Percentiles rank a stretch among this genome's conserved stretches.
Conservation (phyloP, 2,113 vertebrate genomes). For the Origma solitaria region DNA sequence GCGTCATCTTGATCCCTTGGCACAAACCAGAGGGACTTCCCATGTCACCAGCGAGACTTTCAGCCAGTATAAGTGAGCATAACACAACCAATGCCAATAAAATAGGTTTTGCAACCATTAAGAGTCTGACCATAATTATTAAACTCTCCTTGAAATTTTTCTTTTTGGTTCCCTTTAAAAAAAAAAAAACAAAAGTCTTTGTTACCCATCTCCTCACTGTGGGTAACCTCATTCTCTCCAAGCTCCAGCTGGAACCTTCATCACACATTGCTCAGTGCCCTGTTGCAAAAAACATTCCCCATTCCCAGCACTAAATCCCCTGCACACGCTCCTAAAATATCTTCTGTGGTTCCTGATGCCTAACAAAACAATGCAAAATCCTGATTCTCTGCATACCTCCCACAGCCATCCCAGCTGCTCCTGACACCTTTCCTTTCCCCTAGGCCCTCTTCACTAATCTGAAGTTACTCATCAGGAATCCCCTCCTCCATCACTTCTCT, state of each 20-base stretch:
- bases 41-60: neutral
- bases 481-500: neutral
- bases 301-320: neutral
- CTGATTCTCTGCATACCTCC: slow-evolving; percentile 32
- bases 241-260: slow-evolving; percentile 44
- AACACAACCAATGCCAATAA: neutral
- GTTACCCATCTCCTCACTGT: neutral
- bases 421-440: slow-evolving; percentile 35
- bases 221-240: slow-evolving; percentile 37
- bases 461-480: slow-evolving; percentile 35
- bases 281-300: slow-evolving; percentile 31
- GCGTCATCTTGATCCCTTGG: neutral
- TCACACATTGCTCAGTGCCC: neutral
- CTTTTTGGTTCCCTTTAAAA: neutral
- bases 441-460: slow-evolving; percentile 11
- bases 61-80: neutral
- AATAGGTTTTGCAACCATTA: neutral
- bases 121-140: neutral
- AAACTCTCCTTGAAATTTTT: neutral
- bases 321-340: slow-evolving; percentile 37
- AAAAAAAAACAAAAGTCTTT: neutral
- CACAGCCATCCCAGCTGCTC: slow-evolving; percentile 51
- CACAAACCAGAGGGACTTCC: neutral
- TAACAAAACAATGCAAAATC: slow-evolving; percentile 47
- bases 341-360: slow-evolving; percentile 12